A percentile compares a stretch with the other conserved stretches of the same genome.
Evolutionary conservation across 1,140 invertebrate species (phyloP).

Genomic region (Lamellibrachia luymesi): DNA sequence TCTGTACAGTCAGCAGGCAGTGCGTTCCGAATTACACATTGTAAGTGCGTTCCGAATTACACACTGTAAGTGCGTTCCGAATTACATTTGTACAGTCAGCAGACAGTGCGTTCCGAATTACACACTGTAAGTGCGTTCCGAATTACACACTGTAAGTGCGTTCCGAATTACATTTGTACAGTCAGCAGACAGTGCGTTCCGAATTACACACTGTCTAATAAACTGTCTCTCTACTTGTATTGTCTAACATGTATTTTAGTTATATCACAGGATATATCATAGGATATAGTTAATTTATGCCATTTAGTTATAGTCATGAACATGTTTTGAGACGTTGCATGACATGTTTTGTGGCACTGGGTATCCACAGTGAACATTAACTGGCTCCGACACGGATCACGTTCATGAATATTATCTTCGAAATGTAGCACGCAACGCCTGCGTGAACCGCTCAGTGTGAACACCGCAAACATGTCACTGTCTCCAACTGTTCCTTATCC

Average conservation of each 20-base stretch:
- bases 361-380: background rate
- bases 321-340: too few species aligned
- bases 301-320: too few species aligned
- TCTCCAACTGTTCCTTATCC: background rate
- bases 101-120: background rate
- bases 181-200: background rate
- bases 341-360: too few species aligned
- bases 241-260: too few species aligned
- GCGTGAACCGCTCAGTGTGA: background rate
- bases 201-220: background rate
- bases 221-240: too few species aligned
- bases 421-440: background rate
- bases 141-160: background rate
- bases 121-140: too few species aligned
- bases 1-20: background rate
- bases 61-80: background rate
- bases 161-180: background rate
- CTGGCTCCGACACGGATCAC: background rate
- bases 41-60: background rate
- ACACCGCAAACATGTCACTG: background rate
- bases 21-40: background rate
- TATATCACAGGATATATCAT: too few species aligned
- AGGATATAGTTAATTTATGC: too few species aligned
- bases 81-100: background rate
- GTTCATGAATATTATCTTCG: background rate